Conservation (phyloP, 2,797 vertebrate genomes). For the Mormyrus proboscirostris region DNA sequence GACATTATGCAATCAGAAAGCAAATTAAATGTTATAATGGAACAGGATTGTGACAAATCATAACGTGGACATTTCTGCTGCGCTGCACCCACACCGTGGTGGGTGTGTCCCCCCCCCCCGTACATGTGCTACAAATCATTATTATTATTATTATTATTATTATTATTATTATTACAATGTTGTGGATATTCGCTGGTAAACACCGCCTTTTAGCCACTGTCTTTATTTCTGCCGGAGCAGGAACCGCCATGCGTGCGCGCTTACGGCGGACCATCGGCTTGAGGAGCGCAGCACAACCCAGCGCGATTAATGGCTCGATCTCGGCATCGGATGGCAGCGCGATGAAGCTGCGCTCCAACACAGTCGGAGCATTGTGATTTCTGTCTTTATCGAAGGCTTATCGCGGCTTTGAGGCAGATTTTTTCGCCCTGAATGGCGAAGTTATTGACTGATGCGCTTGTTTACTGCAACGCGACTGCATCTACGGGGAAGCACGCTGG, state of each 20-base stretch:
- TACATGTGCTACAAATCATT: slow-evolving; percentile 1
- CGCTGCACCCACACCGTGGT: background rate
- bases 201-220: background rate
- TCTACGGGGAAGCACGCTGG: background rate
- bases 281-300: background rate
- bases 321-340: slow-evolving; percentile 23
- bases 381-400: background rate
- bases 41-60: background rate
- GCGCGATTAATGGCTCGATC: background rate
- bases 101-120: background rate
- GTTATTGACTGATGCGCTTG: background rate
- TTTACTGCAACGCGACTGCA: background rate
- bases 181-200: background rate
- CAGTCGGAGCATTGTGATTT: background rate
- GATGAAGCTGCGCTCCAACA: background rate
- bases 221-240: background rate
- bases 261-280: background rate
- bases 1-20: background rate
- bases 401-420: background rate
- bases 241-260: background rate
- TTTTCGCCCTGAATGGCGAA: background rate
- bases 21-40: background rate
- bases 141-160: background rate
- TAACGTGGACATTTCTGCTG: background rate
- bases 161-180: background rate